Evolutionary conservation across 2,888 invertebrate genomes (phyloP), one percentile per base, ranked within the genome.

Genomic region (Leptinotarsa tumamoca): DNA sequence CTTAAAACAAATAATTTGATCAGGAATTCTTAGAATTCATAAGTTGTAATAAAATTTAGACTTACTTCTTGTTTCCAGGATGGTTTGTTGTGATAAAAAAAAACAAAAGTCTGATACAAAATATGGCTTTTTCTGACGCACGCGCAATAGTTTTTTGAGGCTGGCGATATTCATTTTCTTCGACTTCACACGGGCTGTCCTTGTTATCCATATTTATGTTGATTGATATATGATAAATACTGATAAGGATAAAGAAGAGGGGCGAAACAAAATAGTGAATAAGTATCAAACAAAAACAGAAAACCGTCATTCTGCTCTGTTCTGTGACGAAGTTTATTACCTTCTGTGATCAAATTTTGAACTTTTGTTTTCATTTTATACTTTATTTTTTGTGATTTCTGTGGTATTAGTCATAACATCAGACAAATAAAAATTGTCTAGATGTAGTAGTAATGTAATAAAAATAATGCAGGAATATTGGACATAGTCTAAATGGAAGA

Each of bases 401-500:
- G 63, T 63, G 33, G 27, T 63, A 33, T 63, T 63, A 63, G 63
- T 63, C 63, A 63, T 63, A 33, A 33, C 63, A 63, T 58, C 21
- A 17, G 58, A 58, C 43, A 63, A 63, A 33, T 63, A 63, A 63
- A 43, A 33, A n/a, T 33, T 33, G n/a, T 27, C 43, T 43, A 43
- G 18, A 58, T 58, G 13, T 18, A 58, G 13, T 58, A 58, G 13
- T 58, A 58, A 58, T 58, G 13, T n/a, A 21, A 18, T n/a, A 58
- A 58, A 63, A 70, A 70, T 50, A 70, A 56, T 58, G 58, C 21
- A 58, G 18, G 43, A 49, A 14, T 58, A 58, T 70, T 70, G 56
- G 21, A 58, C 18, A 69, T 43, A 33, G 56, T 33, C 54, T 56
- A 27, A 70, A 70, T 70, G 75, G 77, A 78, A 72, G 79, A 78